Evolutionary conservation across 2,888 invertebrate species (phyloP).

Genomic region (Blastobasis lacticolella): DNA sequence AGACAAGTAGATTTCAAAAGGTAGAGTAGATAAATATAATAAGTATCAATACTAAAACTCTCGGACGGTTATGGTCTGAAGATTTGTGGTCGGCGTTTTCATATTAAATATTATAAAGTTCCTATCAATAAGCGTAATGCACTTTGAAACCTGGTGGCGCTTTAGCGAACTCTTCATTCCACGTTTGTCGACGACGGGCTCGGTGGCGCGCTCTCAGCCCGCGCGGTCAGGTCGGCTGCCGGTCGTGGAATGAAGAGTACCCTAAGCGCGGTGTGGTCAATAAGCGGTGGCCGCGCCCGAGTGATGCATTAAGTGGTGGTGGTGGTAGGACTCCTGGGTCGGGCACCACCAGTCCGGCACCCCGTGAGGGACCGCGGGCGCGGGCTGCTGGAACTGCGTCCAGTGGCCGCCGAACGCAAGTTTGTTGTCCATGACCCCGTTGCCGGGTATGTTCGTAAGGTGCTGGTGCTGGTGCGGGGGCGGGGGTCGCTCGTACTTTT

Average conservation of each 20-base stretch:
- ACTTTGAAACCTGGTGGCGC: constrained; percentile 44
- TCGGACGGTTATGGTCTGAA: constrained; percentile 51
- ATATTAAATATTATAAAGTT: constrained; percentile 30
- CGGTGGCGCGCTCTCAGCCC: not conserved
- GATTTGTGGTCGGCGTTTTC: constrained; percentile 41
- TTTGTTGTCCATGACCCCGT: constrained; percentile 75
- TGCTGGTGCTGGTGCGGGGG: constrained; percentile 51
- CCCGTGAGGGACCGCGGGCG: constrained; percentile 76
- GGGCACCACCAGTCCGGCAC: constrained; percentile 72
- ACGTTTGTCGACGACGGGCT: constrained; percentile 29
- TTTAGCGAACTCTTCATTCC: constrained; percentile 69
- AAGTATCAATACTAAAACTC: constrained; percentile 22
- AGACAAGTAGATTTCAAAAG: too few relatives aligned
- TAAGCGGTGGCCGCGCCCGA: constrained; percentile 84
- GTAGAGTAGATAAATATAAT: constrained; percentile 1
- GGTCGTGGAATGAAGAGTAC: constrained; percentile 63
- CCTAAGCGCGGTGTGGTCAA: constrained; percentile 78
- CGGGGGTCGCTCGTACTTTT: constrained; percentile 79
- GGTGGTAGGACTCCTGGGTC: constrained; percentile 65
- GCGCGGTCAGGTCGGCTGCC: not conserved
- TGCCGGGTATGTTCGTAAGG: constrained; percentile 70
- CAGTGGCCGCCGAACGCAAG: constrained; percentile 83
- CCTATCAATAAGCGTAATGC: constrained; percentile 61
- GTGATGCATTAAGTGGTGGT: constrained; percentile 78
- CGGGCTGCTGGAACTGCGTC: constrained; percentile 78